Evolutionary conservation across 2,888 invertebrate species (phyloP).

Genomic region (Diabrotica balteata): DNA sequence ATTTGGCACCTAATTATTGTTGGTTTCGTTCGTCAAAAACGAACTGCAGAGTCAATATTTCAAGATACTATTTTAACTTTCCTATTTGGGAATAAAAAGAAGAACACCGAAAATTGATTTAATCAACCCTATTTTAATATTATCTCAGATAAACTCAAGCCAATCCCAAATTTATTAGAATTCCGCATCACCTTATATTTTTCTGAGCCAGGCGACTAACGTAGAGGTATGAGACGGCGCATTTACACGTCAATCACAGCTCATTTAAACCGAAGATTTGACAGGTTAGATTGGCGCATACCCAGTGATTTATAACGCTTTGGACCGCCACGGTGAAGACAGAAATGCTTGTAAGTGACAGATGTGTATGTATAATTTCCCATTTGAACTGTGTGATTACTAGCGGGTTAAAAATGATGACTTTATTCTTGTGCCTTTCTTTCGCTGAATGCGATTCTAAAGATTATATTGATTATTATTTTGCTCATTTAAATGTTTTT

Average conservation of each 20-base stretch:
- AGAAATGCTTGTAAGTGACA: slow-evolving; percentile 58
- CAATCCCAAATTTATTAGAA: neutral
- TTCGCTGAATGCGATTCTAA: slow-evolving; percentile 2
- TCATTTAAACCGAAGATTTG: slow-evolving; percentile 59
- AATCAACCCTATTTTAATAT: too few species aligned
- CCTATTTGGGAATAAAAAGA: too few species aligned
- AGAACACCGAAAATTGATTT: too few species aligned
- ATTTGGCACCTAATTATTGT: too few species aligned
- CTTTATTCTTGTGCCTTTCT: slow-evolving; percentile 50
- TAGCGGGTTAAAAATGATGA: slow-evolving; percentile 57
- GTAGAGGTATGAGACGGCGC: slow-evolving; percentile 49
- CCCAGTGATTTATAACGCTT: slow-evolving; percentile 57
- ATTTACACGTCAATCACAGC: slow-evolving; percentile 60
- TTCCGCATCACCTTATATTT: slow-evolving; percentile 8
- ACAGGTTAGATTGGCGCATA: slow-evolving; percentile 57
- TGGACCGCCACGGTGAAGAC: slow-evolving; percentile 51
- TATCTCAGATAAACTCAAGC: too few species aligned
- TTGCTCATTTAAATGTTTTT: neutral
- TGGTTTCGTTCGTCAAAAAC: too few species aligned
- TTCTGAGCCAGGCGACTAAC: slow-evolving; percentile 10
- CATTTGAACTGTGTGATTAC: slow-evolving; percentile 56
- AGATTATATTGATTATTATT: slow-evolving; percentile 4
- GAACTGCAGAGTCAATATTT: too few species aligned
- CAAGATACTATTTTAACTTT: too few species aligned
- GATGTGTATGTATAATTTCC: slow-evolving; percentile 57